Conservation (phyloP, 1,140 invertebrate genomes). For the Drosophila santomea region DNA sequence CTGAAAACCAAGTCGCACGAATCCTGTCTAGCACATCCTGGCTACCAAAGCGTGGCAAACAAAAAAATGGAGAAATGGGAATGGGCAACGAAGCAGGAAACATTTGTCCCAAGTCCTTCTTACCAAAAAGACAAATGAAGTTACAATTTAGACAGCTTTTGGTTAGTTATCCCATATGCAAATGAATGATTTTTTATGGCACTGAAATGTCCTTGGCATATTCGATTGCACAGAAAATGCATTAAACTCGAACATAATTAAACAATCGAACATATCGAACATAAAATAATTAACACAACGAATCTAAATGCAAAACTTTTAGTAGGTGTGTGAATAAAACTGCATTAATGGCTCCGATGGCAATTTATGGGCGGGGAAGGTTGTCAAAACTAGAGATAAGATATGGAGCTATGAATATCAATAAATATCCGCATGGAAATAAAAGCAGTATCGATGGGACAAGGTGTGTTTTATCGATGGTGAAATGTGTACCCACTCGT, state of each 20-base stretch:
- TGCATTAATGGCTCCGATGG: not conserved
- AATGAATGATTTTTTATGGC: slow-evolving; percentile 9
- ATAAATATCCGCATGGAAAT: no score
- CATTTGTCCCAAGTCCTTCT: slow-evolving; percentile 15
- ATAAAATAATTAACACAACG: not conserved
- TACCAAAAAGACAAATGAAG: slow-evolving; percentile 20
- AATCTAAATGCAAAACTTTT: no score
- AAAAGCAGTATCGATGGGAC: not conserved
- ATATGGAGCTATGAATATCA: slow-evolving; percentile 2
- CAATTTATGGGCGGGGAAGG: slow-evolving; percentile 1
- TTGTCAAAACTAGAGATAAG: slow-evolving; percentile 10
- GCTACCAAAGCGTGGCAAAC: slow-evolving; percentile 7
- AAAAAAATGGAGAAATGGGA: slow-evolving; percentile 22
- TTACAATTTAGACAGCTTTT: slow-evolving; percentile 29
- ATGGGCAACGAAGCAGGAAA: slow-evolving; percentile 16
- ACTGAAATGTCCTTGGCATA: not conserved
- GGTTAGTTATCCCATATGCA: slow-evolving; percentile 19
- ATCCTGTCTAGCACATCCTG: slow-evolving; percentile 6
- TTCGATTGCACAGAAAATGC: no score
- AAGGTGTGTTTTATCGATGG: not conserved
- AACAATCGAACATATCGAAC: no score
- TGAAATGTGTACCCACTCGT: not conserved
- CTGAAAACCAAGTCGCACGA: slow-evolving; percentile 5
- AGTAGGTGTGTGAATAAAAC: slow-evolving; percentile 22
- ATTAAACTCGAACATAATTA: no score